Base-by-base conservation (phyloP, 2,113 vertebrate genomes). In the Corynorhinus townsendii region DNA sequence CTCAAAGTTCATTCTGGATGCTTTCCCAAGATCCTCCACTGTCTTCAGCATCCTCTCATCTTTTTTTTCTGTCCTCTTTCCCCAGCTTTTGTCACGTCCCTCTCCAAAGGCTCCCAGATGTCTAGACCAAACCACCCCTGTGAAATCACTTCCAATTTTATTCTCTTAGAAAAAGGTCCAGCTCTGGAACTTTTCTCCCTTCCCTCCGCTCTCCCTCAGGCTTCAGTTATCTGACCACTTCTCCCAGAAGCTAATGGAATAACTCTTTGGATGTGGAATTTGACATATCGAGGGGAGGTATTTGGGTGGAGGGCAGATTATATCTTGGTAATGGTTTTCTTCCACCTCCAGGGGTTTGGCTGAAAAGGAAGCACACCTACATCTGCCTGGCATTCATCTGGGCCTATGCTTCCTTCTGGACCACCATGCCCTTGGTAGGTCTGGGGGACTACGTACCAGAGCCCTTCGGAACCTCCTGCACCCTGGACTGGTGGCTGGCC, bases 401-500 rank as follows among this genome's bases (percentile, higher is more conserved):
- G 99, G 86, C 97, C 87, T 99, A 99, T 84, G 99, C 99, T 7
- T 98, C 95, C 0, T 99, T 99, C 96, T 99, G 99, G 99, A 99
- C 99, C 93, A 99, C 99, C 0, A 99, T 99, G 98, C 99, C 99
- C 33, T 98, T 99, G 96, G 95, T 99, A 40, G 99, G 99, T 83
- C 99, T 99, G 98, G 99, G 99, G 0, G 98, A 90, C 97, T 99
- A 99, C 1, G 99, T 98, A 43, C 99, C 99, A 0, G 99, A 99
- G 95, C 99, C 99, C 0, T 99, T 99, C 17, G 99, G 99, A 85
- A 99, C 99, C 33, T 99, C 99, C 3, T 99, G 99, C 97, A 99
- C 99, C 1, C 97, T 99, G 98, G 99, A 99, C 98, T 99, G 99
- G 99, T 99, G 99, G 99, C 98, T 99, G 97, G 99, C 99, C 0